Evolutionary conservation across 2,888 invertebrate species (phyloP).

Genomic region (Hedychridium roseum): DNA sequence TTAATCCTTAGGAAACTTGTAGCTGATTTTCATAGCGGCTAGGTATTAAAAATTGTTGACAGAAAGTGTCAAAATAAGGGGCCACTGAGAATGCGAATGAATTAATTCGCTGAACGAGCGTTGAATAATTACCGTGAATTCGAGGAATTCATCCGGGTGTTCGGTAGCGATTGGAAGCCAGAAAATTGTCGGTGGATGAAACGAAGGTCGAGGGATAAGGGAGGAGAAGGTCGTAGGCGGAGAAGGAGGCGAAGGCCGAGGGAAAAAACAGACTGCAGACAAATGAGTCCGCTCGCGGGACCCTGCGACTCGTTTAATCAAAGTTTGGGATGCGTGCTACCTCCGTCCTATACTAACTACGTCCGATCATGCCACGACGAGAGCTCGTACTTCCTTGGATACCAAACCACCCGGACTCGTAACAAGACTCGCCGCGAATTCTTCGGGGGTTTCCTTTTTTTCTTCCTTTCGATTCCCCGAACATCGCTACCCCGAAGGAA

Average conservation of each 20-base stretch:
- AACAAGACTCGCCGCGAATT: slow-evolving; percentile 35
- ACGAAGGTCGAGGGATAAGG: background rate
- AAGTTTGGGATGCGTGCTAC: slow-evolving; percentile 57
- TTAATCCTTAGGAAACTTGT: no score
- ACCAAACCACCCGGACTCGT: slow-evolving; percentile 34
- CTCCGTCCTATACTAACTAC: slow-evolving; percentile 52
- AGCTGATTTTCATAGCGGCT: no score
- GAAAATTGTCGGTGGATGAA: slow-evolving; percentile 3
- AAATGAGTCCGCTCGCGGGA: slow-evolving; percentile 42
- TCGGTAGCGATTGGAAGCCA: background rate
- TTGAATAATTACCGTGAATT: no score
- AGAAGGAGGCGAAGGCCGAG: slow-evolving; percentile 7
- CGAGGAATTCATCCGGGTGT: no score
- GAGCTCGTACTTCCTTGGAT: no score
- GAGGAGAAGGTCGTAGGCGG: slow-evolving; percentile 1
- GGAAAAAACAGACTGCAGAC: slow-evolving; percentile 39
- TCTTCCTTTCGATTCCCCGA: no score
- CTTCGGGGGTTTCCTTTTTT: slow-evolving; percentile 25
- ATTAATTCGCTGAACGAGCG: no score
- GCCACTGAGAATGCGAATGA: no score
- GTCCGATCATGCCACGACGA: slow-evolving; percentile 51
- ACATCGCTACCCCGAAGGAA: no score
- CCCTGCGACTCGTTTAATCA: slow-evolving; percentile 55
- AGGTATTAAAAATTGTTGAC: no score
- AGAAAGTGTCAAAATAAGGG: no score